These are phyloP conservation scores for Saccopteryx leptura DNA, from an alignment of 2,113 vertebrate genomes.

Conservation along the genomic window DNA sequence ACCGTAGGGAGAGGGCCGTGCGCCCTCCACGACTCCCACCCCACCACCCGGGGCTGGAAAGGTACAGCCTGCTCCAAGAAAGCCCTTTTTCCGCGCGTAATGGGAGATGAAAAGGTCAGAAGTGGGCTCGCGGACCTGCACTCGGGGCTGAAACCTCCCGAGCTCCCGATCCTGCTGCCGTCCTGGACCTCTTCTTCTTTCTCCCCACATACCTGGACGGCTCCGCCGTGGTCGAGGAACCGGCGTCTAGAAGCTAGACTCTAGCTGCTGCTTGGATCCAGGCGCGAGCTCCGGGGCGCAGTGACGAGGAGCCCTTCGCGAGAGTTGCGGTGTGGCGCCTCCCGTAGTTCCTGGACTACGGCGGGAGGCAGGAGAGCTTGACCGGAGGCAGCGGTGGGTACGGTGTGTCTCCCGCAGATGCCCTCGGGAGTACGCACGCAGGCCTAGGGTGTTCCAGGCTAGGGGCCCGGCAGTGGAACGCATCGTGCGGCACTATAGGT, in stretches of 20 bases:
- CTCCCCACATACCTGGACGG: background rate
- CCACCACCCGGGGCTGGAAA: background rate
- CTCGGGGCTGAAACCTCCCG: background rate
- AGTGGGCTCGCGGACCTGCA: fast-evolving
- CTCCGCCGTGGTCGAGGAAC: background rate
- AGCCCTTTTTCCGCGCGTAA: background rate
- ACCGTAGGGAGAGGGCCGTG: background rate
- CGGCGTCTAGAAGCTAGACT: background rate
- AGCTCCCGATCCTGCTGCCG: background rate
- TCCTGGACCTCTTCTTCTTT: background rate
- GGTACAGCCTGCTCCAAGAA: background rate
- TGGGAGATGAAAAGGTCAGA: too few species aligned
- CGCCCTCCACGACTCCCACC: background rate
- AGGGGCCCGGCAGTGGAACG: background rate
- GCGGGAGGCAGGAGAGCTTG: background rate
- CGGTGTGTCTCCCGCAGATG: background rate
- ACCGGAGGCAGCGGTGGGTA: background rate
- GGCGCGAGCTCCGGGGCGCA: background rate
- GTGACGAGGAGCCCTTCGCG: background rate
- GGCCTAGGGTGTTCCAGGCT: background rate
- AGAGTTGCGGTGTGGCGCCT: background rate
- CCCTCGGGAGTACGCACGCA: background rate
- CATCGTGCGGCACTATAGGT: conserved; percentile 78
- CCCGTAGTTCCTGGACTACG: background rate
- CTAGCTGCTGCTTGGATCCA: background rate